Evolutionary conservation across 2,113 vertebrate species (phyloP), one percentile per base, ranked within the genome.

Genomic region (Arothron firmamentum): DNA sequence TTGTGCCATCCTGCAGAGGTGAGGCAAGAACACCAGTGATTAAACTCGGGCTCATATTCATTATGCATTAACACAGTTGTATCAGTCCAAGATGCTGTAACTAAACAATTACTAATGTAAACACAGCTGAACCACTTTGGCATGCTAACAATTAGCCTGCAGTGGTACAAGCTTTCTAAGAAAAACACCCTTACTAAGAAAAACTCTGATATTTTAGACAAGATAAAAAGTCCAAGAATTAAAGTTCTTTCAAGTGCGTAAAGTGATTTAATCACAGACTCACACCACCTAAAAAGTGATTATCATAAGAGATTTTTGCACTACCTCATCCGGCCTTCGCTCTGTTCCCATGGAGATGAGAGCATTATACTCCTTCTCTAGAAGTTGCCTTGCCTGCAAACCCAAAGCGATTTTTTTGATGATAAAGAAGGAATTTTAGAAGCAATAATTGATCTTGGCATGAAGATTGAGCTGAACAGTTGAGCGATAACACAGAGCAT

Each of bases 331-430:
- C 52, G 94, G 93, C 79, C 95, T 87, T 59, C 95, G 76, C 80
- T 96, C 95, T 14, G 95, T 96, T 87, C 93, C 95, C 90, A 94
- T 90, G 65, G 91, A 83, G 78, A 96, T 94, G 77, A 96, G 92
- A 78, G 92, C 87, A 58, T 94, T 93, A 80, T 95, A 96, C 67
- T 96, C 95, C 68, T 94, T 96, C 81, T 96, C 95, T 71, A 96
- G 83, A 49, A 95, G 81, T 75, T 96, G 94, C 59, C 95, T 88
- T 23, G 95, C 94, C 94, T 96, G 87, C 62, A 62, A 59, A 21
- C 18, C 43, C 56, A 9, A 61, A 56, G n/a, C 0, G 11, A 8
- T 63, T 65, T 34, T 38, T 38, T 45, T 50, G 58, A 56, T 59
- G 41, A 60, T 59, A 56, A 69, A 56, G 58, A 53, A 68, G 55